phyloP scores from a whole-genome alignment of 1,140 invertebrate genomes.

The Sipha flava region DNA sequence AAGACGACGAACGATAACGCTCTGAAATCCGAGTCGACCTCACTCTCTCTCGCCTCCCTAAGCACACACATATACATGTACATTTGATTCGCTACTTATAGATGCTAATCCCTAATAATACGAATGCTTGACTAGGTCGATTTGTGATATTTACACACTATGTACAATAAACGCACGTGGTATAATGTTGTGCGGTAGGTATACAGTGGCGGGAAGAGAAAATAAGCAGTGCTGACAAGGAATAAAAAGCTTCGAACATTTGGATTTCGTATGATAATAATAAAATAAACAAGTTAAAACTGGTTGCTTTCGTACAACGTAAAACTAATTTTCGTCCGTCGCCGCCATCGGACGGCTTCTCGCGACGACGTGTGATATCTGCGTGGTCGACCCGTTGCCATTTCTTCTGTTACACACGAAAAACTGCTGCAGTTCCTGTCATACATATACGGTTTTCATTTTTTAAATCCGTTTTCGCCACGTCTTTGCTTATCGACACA shows the following conservation, averaged over 20 bases:
- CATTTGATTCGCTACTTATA: background rate
- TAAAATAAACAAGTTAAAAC: background rate
- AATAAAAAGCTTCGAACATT: background rate
- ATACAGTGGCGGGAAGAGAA: too few relatives aligned
- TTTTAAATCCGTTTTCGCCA: background rate
- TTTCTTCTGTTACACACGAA: background rate
- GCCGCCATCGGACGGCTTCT: background rate
- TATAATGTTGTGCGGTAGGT: background rate
- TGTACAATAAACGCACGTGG: background rate
- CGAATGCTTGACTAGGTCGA: constrained; percentile 22
- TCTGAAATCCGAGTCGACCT: too few relatives aligned
- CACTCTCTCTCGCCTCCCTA: too few relatives aligned
- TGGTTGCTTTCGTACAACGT: background rate
- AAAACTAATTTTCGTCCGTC: background rate
- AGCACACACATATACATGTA: background rate
- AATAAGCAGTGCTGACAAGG: too few relatives aligned
- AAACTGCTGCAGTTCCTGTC: too few relatives aligned
- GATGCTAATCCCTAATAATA: constrained; percentile 2
- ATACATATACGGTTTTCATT: too few relatives aligned
- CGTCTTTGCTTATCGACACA: background rate
- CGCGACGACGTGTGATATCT: background rate
- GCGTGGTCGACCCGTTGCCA: background rate
- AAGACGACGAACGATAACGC: too few relatives aligned
- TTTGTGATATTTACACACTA: constrained; percentile 4
- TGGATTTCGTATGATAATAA: background rate